Evolutionary conservation across 2,113 vertebrate genomes (phyloP).

Genomic region (Gallinago undulata): DNA sequence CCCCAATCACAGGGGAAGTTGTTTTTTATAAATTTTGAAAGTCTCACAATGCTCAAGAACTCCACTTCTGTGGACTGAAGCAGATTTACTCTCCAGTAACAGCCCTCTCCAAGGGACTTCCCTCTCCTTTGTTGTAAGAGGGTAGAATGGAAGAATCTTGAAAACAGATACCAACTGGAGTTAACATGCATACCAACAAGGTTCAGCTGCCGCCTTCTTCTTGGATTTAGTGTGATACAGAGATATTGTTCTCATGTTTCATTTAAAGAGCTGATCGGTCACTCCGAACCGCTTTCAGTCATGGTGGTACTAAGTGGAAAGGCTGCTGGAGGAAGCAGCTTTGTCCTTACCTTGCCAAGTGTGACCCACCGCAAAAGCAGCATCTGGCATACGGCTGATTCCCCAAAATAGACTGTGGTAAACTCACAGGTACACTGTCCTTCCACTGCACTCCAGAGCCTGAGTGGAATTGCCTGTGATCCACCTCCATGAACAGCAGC

Average conservation of each 20-base stretch:
- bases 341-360: background rate
- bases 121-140: background rate
- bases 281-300: background rate
- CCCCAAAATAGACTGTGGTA: background rate
- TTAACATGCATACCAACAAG: background rate
- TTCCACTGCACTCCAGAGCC: background rate
- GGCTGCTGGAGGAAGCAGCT: background rate
- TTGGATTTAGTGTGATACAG: background rate
- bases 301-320: background rate
- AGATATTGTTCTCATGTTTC: background rate
- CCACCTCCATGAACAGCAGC: background rate
- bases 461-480: background rate
- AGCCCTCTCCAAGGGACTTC: background rate
- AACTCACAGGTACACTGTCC: background rate
- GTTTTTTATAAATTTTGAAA: background rate
- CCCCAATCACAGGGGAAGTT: background rate
- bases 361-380: background rate
- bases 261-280: background rate
- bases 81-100: background rate
- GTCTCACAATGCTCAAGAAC: background rate
- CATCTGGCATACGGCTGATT: background rate
- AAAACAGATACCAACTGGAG: background rate
- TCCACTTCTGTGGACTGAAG: background rate
- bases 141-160: background rate
- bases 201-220: background rate